Evolutionary conservation across 2,113 vertebrate genomes (phyloP).

Genomic region (Dasypus novemcinctus): DNA sequence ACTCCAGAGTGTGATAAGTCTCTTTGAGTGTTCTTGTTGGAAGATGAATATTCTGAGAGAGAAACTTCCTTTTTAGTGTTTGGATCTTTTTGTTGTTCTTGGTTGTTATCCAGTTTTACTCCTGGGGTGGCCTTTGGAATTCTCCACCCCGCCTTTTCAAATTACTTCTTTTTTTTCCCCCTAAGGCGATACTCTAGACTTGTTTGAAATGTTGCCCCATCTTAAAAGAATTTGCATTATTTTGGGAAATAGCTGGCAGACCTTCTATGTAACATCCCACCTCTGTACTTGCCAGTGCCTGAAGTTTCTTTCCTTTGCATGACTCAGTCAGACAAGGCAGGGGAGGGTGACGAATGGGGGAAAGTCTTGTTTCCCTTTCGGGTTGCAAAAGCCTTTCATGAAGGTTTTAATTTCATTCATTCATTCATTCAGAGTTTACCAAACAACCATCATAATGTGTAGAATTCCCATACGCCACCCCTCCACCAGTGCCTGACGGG

Average conservation of each 20-base stretch:
- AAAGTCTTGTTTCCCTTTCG: neutral
- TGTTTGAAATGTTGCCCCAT: slow-evolving; percentile 3
- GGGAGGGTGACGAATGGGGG: neutral
- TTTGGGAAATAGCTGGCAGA: slow-evolving; percentile 43
- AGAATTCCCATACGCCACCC: too few relatives aligned
- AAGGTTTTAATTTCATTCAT: neutral
- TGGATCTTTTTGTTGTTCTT: neutral
- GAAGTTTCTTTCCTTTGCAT: slow-evolving; percentile 34
- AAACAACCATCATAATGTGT: too few relatives aligned
- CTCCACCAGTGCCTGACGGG: too few relatives aligned
- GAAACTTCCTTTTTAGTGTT: neutral
- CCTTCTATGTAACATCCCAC: neutral
- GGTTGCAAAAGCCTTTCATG: neutral
- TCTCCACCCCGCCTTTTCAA: neutral
- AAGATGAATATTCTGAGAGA: neutral
- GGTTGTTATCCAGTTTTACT: neutral
- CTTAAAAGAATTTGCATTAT: neutral
- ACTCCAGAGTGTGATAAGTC: neutral
- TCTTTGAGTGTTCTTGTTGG: neutral
- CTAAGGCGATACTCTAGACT: neutral
- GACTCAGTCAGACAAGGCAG: neutral
- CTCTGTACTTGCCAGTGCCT: neutral
- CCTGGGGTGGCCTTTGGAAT: neutral
- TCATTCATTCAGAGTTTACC: too few relatives aligned
- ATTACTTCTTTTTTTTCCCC: neutral